Evolutionary conservation across 2,113 vertebrate species (phyloP).

Genomic region (Plecturocebus donacophilus): DNA sequence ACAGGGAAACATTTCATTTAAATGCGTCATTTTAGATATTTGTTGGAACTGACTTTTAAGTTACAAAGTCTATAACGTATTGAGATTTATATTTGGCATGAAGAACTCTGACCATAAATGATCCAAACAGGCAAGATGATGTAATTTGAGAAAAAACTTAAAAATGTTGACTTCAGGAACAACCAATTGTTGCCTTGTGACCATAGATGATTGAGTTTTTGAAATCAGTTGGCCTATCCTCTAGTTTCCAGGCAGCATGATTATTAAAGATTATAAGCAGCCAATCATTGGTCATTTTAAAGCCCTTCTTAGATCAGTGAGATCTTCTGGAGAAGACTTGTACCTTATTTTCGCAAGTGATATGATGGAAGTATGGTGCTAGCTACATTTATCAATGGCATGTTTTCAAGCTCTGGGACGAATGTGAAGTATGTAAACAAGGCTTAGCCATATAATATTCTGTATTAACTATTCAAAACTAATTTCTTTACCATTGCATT

Average conservation of each 20-base stretch:
- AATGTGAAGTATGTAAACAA: not conserved
- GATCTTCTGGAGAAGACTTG: not conserved
- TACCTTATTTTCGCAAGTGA: not conserved
- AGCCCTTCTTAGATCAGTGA: not conserved
- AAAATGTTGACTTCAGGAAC: constrained; percentile 42
- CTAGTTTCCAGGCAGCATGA: not conserved
- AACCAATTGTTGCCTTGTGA: not conserved
- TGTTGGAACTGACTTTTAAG: not conserved
- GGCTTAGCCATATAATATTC: not conserved
- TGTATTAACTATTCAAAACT: constrained; percentile 42
- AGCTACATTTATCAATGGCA: not conserved
- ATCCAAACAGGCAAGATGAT: constrained; percentile 7
- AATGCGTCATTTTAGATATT: not conserved
- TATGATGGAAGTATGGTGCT: not conserved
- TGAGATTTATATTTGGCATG: constrained; percentile 3
- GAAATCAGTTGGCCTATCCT: not conserved
- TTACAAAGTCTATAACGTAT: constrained; percentile 21
- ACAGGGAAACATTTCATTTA: not conserved
- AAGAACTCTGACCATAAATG: constrained; percentile 15
- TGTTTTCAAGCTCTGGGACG: not conserved
- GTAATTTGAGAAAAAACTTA: constrained; percentile 41
- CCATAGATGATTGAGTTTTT: not conserved
- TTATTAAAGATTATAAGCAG: not conserved
- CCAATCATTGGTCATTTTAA: constrained; percentile 1
- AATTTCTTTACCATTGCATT: not conserved